These are phyloP conservation scores for Kryptolebias marmoratus DNA, from an alignment of 2,113 vertebrate genomes.

Conservation along the genomic window DNA sequence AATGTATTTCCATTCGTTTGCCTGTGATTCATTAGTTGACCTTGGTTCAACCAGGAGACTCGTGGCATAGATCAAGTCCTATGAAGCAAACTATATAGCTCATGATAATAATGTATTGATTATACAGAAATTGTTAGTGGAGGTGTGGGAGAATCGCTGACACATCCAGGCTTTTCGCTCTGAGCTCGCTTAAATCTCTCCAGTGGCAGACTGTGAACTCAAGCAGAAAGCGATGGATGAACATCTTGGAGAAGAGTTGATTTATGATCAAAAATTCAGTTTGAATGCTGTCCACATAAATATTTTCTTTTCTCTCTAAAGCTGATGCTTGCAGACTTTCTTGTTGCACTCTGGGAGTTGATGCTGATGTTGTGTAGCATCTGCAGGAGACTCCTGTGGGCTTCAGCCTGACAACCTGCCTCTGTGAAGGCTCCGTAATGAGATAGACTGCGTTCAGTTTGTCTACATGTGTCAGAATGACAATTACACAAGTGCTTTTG, in stretches of 20 bases:
- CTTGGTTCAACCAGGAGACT: constrained; percentile 34
- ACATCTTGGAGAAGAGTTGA: constrained; percentile 46
- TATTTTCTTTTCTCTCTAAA: constrained; percentile 61
- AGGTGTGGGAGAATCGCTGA: constrained; percentile 25
- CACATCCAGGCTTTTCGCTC: constrained; percentile 1
- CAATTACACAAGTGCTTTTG: constrained; percentile 57
- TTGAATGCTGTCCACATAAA: constrained; percentile 63
- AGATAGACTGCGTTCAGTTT: constrained; percentile 70
- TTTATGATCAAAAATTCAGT: constrained; percentile 64
- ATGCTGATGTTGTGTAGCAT: constrained; percentile 68
- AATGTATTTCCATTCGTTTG: constrained; percentile 29
- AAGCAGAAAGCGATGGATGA: constrained; percentile 38
- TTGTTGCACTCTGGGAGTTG: constrained; percentile 53
- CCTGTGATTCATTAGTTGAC: constrained; percentile 38
- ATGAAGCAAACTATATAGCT: constrained; percentile 37
- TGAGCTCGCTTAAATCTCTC: constrained; percentile 33
- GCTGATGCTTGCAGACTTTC: constrained; percentile 59
- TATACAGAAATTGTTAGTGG: constrained; percentile 16
- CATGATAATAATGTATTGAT: constrained; percentile 62
- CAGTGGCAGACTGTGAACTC: constrained; percentile 41
- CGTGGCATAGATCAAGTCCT: constrained; percentile 38
- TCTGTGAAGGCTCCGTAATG: constrained; percentile 72
- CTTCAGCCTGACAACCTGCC: constrained; percentile 73
- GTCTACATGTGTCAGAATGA: constrained; percentile 67
- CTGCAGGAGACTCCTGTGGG: constrained; percentile 67